These are phyloP conservation scores for Bugulina stolonifera DNA, from an alignment of 2,888 invertebrate genomes.

Conservation along the genomic window DNA sequence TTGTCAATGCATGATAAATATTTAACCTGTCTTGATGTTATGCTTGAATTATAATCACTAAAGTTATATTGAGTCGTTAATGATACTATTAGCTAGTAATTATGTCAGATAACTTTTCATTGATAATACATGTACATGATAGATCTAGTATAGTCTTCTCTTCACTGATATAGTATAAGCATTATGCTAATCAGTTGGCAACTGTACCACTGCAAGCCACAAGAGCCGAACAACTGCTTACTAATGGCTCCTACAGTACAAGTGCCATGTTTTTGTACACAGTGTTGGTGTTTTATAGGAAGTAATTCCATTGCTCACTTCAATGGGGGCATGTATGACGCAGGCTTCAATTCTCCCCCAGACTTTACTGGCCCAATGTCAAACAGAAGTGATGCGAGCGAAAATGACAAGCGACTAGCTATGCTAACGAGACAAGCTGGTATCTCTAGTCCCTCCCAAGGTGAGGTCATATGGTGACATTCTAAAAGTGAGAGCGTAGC, in stretches of 20 bases:
- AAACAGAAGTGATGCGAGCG: constrained; percentile 24
- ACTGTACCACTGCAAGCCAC: not conserved
- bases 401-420: constrained; percentile 1
- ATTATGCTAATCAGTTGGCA: not conserved
- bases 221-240: too few species aligned
- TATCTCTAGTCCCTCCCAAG: constrained; percentile 10
- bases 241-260: too few species aligned
- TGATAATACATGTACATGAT: too few species aligned
- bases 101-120: too few species aligned
- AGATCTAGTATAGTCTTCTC: too few species aligned
- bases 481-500: not conserved
- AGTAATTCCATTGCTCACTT: constrained; percentile 23
- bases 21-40: too few species aligned
- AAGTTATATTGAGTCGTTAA: too few species aligned
- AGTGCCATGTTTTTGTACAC: not conserved
- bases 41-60: too few species aligned
- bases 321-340: constrained; percentile 15
- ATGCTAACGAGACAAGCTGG: not conserved
- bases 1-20: too few species aligned
- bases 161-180: too few species aligned
- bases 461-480: not conserved
- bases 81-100: too few species aligned
- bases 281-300: not conserved
- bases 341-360: constrained; percentile 24
- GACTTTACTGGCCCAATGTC: constrained; percentile 26